Conservation (phyloP, 2,888 invertebrate genomes). For the Lasioglossum malachurum region DNA sequence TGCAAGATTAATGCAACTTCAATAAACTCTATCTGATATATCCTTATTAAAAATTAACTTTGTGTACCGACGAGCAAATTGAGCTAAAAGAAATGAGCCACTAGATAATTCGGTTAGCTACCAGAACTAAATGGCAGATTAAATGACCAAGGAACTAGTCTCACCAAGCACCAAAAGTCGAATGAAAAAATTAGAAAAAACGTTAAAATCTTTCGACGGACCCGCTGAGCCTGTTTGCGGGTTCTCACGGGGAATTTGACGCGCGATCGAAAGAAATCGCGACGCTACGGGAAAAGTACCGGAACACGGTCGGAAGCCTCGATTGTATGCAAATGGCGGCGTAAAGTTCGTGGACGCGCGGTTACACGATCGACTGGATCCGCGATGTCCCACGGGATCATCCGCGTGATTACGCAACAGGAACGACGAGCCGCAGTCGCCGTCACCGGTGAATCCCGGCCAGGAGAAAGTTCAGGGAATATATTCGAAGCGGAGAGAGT, state of each 20-base stretch:
- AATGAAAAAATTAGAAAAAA: neutral
- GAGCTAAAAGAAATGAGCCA: too few species aligned
- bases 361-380: conserved; percentile 6
- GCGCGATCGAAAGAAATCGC: conserved; percentile 36
- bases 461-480: conserved; percentile 6
- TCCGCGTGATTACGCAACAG: conserved; percentile 18
- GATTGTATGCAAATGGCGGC: conserved; percentile 63
- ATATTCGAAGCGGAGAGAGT: neutral
- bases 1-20: too few species aligned
- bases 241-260: neutral
- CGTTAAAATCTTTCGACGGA: neutral
- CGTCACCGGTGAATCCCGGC: neutral
- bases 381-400: conserved; percentile 34
- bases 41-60: too few species aligned
- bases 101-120: too few species aligned
- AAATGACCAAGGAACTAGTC: too few species aligned
- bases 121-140: too few species aligned
- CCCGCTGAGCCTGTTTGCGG: neutral
- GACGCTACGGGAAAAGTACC: conserved; percentile 38
- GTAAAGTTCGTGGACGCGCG: conserved; percentile 45
- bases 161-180: too few species aligned
- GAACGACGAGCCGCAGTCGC: neutral
- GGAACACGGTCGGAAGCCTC: conserved; percentile 22
- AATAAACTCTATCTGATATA: too few species aligned
- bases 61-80: too few species aligned